These are phyloP conservation scores for Anguilla anguilla DNA, from an alignment of 2,797 vertebrate species.

Conservation along the genomic window DNA sequence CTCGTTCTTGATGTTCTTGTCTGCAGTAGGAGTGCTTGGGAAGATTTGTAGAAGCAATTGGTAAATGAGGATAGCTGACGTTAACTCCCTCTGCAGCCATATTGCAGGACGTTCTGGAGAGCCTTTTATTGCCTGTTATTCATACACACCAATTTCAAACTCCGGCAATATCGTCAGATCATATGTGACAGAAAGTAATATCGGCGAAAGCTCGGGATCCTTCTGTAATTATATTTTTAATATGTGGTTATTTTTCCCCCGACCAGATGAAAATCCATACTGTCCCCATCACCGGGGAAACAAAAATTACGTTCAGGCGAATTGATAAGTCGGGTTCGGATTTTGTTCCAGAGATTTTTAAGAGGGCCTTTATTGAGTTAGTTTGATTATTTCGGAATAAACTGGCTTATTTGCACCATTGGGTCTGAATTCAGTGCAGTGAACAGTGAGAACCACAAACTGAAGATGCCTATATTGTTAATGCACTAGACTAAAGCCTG, in stretches of 20 bases:
- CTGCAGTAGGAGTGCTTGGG: neutral
- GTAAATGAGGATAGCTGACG: neutral
- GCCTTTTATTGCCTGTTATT: conserved; percentile 4
- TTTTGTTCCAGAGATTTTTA: conserved; percentile 21
- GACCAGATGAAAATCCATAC: conserved; percentile 18
- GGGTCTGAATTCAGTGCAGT: neutral
- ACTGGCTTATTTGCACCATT: conserved; percentile 23
- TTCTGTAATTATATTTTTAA: conserved; percentile 16
- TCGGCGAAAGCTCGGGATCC: neutral
- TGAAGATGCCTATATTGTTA: conserved; percentile 10
- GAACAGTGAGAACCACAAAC: conserved; percentile 7
- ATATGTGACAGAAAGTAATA: conserved; percentile 20
- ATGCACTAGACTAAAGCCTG: neutral
- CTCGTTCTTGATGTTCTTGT: neutral
- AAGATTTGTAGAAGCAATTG: conserved; percentile 16
- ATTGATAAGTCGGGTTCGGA: neutral
- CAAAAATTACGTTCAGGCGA: conserved; percentile 12
- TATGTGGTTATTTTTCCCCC: neutral
- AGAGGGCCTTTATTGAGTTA: conserved; percentile 12
- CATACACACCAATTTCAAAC: conserved; percentile 16
- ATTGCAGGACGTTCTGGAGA: neutral
- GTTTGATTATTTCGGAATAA: conserved; percentile 22
- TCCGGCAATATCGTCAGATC: conserved; percentile 13
- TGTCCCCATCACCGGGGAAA: neutral
- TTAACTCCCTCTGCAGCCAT: neutral